Evolutionary conservation across 2,797 vertebrate genomes (phyloP), one percentile per base, ranked within the genome.

Genomic region (Thripadectes ignobilis): DNA sequence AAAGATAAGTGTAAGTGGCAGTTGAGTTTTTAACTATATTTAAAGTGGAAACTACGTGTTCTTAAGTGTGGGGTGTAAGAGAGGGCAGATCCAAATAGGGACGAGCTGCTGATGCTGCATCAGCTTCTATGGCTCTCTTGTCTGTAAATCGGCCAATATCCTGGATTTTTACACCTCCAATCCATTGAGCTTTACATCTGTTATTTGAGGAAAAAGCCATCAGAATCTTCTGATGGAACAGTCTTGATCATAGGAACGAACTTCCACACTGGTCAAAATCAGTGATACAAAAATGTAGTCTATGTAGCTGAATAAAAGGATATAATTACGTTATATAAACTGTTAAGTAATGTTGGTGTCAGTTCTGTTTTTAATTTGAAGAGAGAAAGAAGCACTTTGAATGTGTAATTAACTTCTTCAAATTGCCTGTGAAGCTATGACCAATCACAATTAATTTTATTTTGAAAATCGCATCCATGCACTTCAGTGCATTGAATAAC

Each of bases 391-490:
- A 78, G 39, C n/a, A n/a, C 63, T 92, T 77, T 84, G 85, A 93
- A 88, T 89, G 45, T 91, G 51, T 88, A 91, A 93, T 92, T 91
- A 94, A 83, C 84, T 72, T 93, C 41, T 94, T 93, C 69, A 94
- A 94, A 94, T 95, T 92, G 85, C 54, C 68, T 80, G 11, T 58
- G 65, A 65, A 63, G 59, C 75, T 93, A 55, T 78, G 87, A 83
- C 79, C 73, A 80, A 39, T 80, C 77, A 24, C 77, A 85, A 94
- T 96, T 85, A 89, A 87, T 93, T 93, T 89, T 93, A 62, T 58
- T 93, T 94, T 89, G 58, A 89, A 89, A 89, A 68, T 75, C 74
- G 30, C 54, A 69, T 72, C 43, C 19, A 3, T 51, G 55, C 65
- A 62, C 29, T 85, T 82, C 18, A 52, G 43, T 75, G 58, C 51